Percentiles rank a stretch among this genome's conserved stretches.
Conservation (phyloP, 1,140 invertebrate species). For the Calosoma granatense region DNA sequence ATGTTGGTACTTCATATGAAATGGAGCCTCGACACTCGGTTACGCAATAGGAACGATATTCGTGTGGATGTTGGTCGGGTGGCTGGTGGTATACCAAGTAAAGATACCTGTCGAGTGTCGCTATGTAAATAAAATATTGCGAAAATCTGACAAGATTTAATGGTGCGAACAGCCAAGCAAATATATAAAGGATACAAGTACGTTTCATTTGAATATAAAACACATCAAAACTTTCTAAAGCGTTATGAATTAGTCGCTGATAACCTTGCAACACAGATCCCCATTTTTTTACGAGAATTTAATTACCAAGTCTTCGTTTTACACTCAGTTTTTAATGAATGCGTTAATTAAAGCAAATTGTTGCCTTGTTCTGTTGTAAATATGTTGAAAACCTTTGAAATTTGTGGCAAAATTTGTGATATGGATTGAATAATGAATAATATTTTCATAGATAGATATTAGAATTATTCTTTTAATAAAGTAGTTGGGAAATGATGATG, state of each 20-base stretch:
- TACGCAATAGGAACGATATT: not conserved
- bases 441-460: no score
- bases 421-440: no score
- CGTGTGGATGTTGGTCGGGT: not conserved
- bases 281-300: not conserved
- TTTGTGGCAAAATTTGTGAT: no score
- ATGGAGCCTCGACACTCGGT: no score
- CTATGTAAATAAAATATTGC: slow-evolving; percentile 3
- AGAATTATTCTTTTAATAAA: no score
- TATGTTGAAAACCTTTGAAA: no score
- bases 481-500: no score
- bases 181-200: not conserved
- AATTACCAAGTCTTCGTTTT: no score
- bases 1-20: no score
- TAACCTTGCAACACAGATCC: not conserved
- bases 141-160: slow-evolving; percentile 2
- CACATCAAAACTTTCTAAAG: not conserved
- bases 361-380: no score
- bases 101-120: not conserved
- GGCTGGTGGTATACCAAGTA: not conserved
- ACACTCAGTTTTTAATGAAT: no score
- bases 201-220: slow-evolving; percentile 2
- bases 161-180: not conserved
- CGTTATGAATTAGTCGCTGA: not conserved
- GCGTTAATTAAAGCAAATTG: no score